Evolutionary conservation across 2,113 vertebrate genomes (phyloP).

Genomic region (Toxotes jaculatrix): DNA sequence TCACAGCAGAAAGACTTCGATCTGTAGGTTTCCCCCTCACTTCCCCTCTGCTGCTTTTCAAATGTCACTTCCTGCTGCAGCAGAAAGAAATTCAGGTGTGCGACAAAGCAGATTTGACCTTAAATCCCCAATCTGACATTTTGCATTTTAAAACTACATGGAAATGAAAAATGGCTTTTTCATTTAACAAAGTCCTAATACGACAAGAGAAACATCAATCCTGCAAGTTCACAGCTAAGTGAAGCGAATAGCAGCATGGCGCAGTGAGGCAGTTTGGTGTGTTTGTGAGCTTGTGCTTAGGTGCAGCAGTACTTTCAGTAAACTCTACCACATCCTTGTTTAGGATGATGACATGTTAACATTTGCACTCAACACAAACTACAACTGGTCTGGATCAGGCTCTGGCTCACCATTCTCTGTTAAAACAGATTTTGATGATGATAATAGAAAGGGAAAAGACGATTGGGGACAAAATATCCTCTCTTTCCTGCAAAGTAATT

Average conservation of each 20-base stretch:
- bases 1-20: conserved; percentile 31
- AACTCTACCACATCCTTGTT: no score
- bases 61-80: conserved; percentile 52
- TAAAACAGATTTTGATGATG: background rate
- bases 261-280: background rate
- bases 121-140: conserved; percentile 32
- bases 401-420: background rate
- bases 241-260: background rate
- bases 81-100: conserved; percentile 5
- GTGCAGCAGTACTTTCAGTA: no score
- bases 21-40: conserved; percentile 4
- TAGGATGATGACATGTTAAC: no score
- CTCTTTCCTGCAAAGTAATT: background rate
- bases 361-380: no score
- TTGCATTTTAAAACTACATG: background rate
- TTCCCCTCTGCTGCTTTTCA: conserved; percentile 32
- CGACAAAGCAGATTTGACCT: conserved; percentile 32
- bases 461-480: background rate
- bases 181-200: background rate
- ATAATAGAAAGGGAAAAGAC: conserved; percentile 9
- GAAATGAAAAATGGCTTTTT: conserved; percentile 1
- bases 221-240: background rate
- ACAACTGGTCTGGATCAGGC: no score
- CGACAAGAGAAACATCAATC: background rate
- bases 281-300: background rate